A percentile compares a stretch with the other conserved stretches of the same genome.
Evolutionary conservation across 1,140 invertebrate species (phyloP).

Genomic region (Temnothorax curvispinosus): DNA sequence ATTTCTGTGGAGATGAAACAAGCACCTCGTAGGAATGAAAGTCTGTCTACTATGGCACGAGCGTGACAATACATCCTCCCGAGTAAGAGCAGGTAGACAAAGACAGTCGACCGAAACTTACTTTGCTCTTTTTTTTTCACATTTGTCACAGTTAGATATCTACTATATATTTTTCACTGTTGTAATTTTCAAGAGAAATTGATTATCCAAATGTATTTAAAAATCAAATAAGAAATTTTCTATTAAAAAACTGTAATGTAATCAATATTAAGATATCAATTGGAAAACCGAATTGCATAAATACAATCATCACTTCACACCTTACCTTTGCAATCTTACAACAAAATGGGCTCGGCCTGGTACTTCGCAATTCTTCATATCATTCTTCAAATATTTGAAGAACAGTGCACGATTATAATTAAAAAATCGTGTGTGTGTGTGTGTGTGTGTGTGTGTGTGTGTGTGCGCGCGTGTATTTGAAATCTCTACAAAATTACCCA

Average conservation of each 20-base stretch:
- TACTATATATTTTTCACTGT: neutral
- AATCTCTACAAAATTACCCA: no score
- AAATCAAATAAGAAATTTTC: neutral
- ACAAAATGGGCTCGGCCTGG: neutral
- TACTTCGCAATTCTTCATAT: neutral
- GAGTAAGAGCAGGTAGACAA: neutral
- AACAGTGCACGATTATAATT: slow-evolving; percentile 17
- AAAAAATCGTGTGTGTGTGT: neutral
- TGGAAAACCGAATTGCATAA: neutral
- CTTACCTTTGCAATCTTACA: neutral
- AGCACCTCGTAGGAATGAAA: slow-evolving; percentile 48
- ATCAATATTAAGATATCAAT: neutral
- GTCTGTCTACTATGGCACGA: slow-evolving; percentile 33
- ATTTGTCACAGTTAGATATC: neutral
- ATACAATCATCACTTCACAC: neutral
- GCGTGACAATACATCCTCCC: slow-evolving; percentile 35
- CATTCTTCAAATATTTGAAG: slow-evolving; percentile 2
- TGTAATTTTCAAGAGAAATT: neutral
- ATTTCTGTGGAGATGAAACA: slow-evolving; percentile 52
- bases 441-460: no score
- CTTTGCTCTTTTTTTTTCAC: neutral
- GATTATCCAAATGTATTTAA: neutral
- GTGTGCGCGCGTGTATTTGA: no score
- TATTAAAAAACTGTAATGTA: neutral
- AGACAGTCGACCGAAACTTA: slow-evolving; percentile 15